Conservation (phyloP, 2,888 invertebrate species). For the Habrosyne pyritoides region DNA sequence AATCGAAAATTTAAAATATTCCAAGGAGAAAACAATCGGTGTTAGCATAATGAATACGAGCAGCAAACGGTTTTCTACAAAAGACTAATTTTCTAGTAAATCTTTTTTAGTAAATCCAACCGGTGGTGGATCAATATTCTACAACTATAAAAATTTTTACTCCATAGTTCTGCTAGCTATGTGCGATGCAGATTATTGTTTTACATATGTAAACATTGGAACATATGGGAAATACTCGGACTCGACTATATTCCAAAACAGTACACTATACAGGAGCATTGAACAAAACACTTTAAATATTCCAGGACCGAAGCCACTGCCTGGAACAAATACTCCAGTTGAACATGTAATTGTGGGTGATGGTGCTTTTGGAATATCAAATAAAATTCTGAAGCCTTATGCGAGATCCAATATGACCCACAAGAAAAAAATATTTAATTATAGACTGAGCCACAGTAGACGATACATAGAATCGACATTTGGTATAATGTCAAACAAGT, state of each 20-base stretch:
- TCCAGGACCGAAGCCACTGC: slow-evolving; percentile 27
- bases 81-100: slow-evolving; percentile 16
- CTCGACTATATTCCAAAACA: slow-evolving; percentile 28
- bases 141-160: slow-evolving; percentile 39
- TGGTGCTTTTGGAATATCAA: slow-evolving; percentile 41
- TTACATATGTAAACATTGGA: slow-evolving; percentile 37
- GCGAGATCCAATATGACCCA: slow-evolving; percentile 27
- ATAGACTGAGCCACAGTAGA: slow-evolving; percentile 24
- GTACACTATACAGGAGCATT: slow-evolving; percentile 23
- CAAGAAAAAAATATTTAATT: slow-evolving; percentile 22
- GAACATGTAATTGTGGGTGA: slow-evolving; percentile 32
- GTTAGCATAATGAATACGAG: too few species aligned
- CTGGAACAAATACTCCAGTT: slow-evolving; percentile 33
- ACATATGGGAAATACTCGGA: slow-evolving; percentile 38
- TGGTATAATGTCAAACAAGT: slow-evolving; percentile 13
- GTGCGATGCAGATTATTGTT: slow-evolving; percentile 37
- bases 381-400: slow-evolving; percentile 28
- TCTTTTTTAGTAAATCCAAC: slow-evolving; percentile 23
- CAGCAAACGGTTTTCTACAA: slow-evolving; percentile 15
- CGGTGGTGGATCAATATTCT: slow-evolving; percentile 15
- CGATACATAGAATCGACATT: slow-evolving; percentile 29
- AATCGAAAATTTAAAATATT: too few species aligned
- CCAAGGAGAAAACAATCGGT: too few species aligned
- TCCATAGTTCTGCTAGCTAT: slow-evolving; percentile 40
- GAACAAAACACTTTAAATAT: slow-evolving; percentile 19